Conservation (phyloP, 2,797 vertebrate genomes). For the Myripristis jacobus region DNA sequence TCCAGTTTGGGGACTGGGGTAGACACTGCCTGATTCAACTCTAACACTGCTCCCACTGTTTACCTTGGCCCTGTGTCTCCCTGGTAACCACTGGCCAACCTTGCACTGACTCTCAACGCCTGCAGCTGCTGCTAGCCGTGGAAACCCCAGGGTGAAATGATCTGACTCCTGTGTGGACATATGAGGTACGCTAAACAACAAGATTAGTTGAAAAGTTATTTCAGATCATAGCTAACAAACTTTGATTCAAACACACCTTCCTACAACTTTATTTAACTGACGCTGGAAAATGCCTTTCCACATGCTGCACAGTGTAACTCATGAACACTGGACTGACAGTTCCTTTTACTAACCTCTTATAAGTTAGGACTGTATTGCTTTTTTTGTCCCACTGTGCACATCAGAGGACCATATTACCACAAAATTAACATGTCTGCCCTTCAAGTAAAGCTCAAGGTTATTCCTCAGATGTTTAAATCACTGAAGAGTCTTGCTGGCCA, state of each 20-base stretch:
- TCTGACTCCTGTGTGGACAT: constrained; percentile 6
- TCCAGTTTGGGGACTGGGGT: constrained; percentile 46
- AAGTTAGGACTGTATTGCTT: neutral
- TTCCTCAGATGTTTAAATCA: too few relatives aligned
- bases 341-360: neutral
- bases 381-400: too few relatives aligned
- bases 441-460: too few relatives aligned
- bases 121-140: constrained; percentile 42
- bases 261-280: neutral
- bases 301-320: neutral
- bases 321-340: neutral
- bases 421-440: too few relatives aligned
- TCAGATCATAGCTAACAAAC: too few relatives aligned
- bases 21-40: constrained; percentile 83
- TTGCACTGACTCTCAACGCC: constrained; percentile 42
- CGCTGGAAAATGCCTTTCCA: neutral
- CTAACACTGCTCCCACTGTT: constrained; percentile 85
- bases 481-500: too few relatives aligned
- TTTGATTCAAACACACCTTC: neutral
- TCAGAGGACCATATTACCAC: too few relatives aligned
- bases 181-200: neutral
- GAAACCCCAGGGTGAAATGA: constrained; percentile 51
- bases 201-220: too few relatives aligned
- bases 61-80: constrained; percentile 75
- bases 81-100: constrained; percentile 70